Evolutionary conservation across 2,113 vertebrate genomes (phyloP), one percentile per base, ranked within the genome.

Genomic region (Symphodus melops): DNA sequence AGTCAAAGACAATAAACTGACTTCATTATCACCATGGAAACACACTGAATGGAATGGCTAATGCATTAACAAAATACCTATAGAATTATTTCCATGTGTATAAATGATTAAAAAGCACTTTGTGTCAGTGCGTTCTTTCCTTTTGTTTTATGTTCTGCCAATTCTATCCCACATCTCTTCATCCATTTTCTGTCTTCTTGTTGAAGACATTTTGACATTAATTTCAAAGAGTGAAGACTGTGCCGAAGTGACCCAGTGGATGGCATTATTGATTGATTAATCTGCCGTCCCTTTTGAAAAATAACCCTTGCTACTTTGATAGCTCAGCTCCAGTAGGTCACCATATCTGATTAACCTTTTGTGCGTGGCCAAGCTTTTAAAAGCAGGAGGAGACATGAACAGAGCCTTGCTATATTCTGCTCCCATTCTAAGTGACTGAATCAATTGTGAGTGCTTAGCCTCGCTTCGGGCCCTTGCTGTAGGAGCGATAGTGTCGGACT

Each of bases 371-470:
- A 33, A 78, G 71, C 72, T 39, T 71, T 72, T 60, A 76, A 82
- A 88, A 82, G 71, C 68, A 73, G 44, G 51, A 36, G 25, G 64
- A 82, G 61, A 60, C 68, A 44, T 60, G 72, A 79, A 75, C 81
- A 83, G 81, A 83, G 79, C 44, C 33, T 75, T 56, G 21, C 68
- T 75, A 49, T 71, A 77, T 79, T 64, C 73, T 5, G n/a, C 62
- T 56, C 46, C 75, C 53, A 51, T 75, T 83, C 72, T 33, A 52
- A 75, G 75, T 85, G 89, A 91, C 88, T 89, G 81, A 90, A 90
- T 93, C 85, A 88, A 87, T 88, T 72, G 82, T 21, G 49, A 88
- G 76, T 72, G 87, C 83, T 89, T 81, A 79, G 68, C 68, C 51
- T 76, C 42, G 59, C 82, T 70, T 65, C 46, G 14, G 87, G 85